Evolutionary conservation across 2,888 invertebrate species (phyloP).

Genomic region (Hermaeophaga mercurialis): DNA sequence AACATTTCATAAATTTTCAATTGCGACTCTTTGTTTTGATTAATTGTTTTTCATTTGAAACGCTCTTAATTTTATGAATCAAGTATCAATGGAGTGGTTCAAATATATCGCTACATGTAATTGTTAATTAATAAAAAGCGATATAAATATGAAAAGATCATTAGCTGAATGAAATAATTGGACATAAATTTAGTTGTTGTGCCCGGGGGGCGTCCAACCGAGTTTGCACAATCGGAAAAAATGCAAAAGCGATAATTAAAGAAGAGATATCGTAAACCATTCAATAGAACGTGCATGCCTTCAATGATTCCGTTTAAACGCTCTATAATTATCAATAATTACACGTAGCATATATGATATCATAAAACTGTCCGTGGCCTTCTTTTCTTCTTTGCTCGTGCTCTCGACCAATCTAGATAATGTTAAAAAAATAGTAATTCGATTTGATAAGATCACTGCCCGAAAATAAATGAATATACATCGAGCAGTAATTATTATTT

Average conservation of each 20-base stretch:
- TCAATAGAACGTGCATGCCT: constrained; percentile 32
- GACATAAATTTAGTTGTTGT: background rate
- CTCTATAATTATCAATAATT: constrained; percentile 35
- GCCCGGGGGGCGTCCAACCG: constrained; percentile 1
- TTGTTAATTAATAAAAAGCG: too few relatives aligned
- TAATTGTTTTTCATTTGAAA: too few relatives aligned
- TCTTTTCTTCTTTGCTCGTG: constrained; percentile 24
- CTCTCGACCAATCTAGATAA: constrained; percentile 21
- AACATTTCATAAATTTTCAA: too few relatives aligned
- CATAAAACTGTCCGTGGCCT: constrained; percentile 33
- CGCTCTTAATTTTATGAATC: too few relatives aligned
- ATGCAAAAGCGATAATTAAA: constrained; percentile 16
- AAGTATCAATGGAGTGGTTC: too few relatives aligned
- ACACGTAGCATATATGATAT: constrained; percentile 31
- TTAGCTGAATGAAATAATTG: background rate
- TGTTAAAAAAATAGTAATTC: constrained; percentile 25
- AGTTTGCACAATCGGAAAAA: constrained; percentile 15
- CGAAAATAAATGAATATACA: too few relatives aligned
- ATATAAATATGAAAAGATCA: too few relatives aligned
- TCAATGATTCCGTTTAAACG: constrained; percentile 30
- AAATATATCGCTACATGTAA: too few relatives aligned
- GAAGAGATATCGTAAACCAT: constrained; percentile 22
- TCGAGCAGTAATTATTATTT: too few relatives aligned
- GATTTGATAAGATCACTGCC: constrained; percentile 28
- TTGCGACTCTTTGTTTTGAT: too few relatives aligned